Evolutionary conservation across 2,113 vertebrate species (phyloP).

Genomic region (Scortum barcoo): DNA sequence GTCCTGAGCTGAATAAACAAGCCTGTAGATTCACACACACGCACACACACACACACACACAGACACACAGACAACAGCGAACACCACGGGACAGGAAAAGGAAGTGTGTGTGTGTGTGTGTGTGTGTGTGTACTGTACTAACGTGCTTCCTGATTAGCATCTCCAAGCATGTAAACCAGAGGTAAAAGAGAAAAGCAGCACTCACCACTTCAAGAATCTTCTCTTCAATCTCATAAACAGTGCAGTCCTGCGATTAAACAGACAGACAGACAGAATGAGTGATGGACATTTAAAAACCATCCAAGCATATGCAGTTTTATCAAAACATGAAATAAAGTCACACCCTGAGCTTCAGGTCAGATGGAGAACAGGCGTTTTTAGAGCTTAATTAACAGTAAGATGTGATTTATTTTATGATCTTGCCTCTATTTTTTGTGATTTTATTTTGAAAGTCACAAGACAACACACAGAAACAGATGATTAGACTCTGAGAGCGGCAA

Average conservation of each 20-base stretch:
- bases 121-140: slow-evolving; percentile 12
- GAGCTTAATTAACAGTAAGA: not conserved
- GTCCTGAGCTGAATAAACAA: slow-evolving; percentile 67
- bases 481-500: not conserved
- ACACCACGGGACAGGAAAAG: slow-evolving; percentile 47
- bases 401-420: not conserved
- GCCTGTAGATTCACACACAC: not conserved
- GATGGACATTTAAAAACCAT: not conserved
- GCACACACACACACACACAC: slow-evolving; percentile 21
- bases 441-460: not conserved
- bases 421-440: too few species aligned
- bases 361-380: not conserved
- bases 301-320: not conserved
- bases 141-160: too few species aligned
- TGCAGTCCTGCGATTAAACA: slow-evolving; percentile 89
- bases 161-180: slow-evolving; percentile 60
- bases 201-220: slow-evolving; percentile 96
- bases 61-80: slow-evolving; percentile 10
- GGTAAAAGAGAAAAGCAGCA: slow-evolving; percentile 54
- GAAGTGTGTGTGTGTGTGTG: slow-evolving; percentile 28
- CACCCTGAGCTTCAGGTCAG: not conserved
- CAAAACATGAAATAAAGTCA: not conserved
- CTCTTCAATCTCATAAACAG: slow-evolving; percentile 94
- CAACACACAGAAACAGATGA: not conserved
- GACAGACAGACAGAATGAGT: slow-evolving; percentile 34